phyloP scores from a whole-genome alignment of 2,888 invertebrate species.

The Augochlorella aurata region DNA sequence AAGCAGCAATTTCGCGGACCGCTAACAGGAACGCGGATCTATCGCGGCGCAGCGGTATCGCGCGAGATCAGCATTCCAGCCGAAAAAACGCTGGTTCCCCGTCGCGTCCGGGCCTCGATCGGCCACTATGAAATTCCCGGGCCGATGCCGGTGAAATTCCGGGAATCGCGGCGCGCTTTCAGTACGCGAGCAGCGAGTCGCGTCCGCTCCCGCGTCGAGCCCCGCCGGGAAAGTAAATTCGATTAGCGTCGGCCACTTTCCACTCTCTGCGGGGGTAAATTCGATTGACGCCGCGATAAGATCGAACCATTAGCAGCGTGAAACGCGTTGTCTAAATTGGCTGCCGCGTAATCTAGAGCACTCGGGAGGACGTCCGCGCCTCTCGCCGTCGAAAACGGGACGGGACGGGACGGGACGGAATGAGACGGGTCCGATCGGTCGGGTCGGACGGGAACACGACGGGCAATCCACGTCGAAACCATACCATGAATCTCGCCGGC shows the following conservation, averaged over 20 bases:
- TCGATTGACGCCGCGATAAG: constrained; percentile 53
- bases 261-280: constrained; percentile 42
- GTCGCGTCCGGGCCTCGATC: neutral
- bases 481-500: constrained; percentile 10
- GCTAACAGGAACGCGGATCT: neutral
- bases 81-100: neutral
- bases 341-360: constrained; percentile 12
- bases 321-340: constrained; percentile 42
- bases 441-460: constrained; percentile 3
- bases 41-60: neutral
- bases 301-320: constrained; percentile 47
- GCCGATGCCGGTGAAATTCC: constrained; percentile 8
- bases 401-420: neutral
- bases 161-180: constrained; percentile 13
- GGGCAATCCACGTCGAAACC: constrained; percentile 27
- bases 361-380: neutral
- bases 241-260: constrained; percentile 53
- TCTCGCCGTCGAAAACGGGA: neutral
- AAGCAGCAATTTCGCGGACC: neutral
- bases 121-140: neutral
- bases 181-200: neutral
- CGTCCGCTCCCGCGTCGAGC: constrained; percentile 10
- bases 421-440: neutral
- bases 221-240: constrained; percentile 55
- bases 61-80: neutral